These are phyloP conservation scores for Strix uralensis DNA, from an alignment of 2,113 vertebrate species.

Conservation along the genomic window DNA sequence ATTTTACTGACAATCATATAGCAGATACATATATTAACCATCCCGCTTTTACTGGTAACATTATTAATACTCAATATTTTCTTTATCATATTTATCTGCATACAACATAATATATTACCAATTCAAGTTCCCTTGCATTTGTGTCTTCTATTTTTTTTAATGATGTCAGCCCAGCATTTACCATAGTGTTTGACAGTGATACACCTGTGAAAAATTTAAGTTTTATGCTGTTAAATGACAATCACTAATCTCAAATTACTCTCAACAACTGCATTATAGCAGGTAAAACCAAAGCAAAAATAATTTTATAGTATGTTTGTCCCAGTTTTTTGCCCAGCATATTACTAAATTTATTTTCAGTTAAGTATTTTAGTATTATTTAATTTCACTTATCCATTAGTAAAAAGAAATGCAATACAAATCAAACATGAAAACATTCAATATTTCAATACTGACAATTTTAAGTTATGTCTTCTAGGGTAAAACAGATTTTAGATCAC, in stretches of 20 bases:
- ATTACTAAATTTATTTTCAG: neutral
- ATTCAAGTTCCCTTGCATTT: slow-evolving; percentile 90
- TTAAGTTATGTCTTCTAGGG: neutral
- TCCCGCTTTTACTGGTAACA: neutral
- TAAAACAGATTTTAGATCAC: neutral
- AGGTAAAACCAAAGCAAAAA: slow-evolving; percentile 3
- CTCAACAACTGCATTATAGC: neutral
- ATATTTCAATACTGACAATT: neutral
- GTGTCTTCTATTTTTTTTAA: slow-evolving; percentile 94
- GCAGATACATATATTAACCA: neutral
- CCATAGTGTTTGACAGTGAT: slow-evolving; percentile 90
- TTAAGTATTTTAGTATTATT: neutral
- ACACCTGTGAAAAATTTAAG: slow-evolving; percentile 79
- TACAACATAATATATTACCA: slow-evolving; percentile 76
- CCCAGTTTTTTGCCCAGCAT: neutral
- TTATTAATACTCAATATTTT: neutral
- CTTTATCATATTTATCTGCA: neutral
- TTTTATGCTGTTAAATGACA: neutral
- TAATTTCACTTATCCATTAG: neutral
- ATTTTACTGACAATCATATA: neutral
- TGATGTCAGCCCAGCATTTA: slow-evolving; percentile 91
- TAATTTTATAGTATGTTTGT: neutral
- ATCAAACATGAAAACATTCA: neutral
- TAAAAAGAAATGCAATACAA: neutral
- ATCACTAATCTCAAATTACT: slow-evolving; percentile 16